These are phyloP conservation scores for Phoebastria nigripes DNA, from an alignment of 2,797 vertebrate species.

Conservation along the genomic window DNA sequence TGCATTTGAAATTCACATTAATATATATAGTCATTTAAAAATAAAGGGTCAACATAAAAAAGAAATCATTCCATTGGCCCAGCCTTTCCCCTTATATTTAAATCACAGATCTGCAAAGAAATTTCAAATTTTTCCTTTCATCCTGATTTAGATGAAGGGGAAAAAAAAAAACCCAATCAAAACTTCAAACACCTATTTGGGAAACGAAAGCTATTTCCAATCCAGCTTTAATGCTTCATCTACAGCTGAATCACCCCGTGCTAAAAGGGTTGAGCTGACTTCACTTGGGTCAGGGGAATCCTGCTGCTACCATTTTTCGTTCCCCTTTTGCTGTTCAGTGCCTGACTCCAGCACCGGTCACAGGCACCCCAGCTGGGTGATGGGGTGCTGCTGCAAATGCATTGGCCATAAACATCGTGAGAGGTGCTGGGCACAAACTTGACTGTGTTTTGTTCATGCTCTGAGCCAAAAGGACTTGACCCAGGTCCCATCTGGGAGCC, in stretches of 20 bases:
- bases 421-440: background rate
- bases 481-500: background rate
- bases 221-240: background rate
- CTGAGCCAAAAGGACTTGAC: background rate
- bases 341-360: background rate
- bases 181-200: background rate
- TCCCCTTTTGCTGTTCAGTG: background rate
- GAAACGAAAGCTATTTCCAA: constrained; percentile 16
- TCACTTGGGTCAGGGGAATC: background rate
- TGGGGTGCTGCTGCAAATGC: background rate
- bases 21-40: background rate
- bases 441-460: fast-evolving
- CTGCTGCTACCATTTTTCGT: background rate
- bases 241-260: background rate
- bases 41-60: background rate
- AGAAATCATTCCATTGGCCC: background rate
- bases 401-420: fast-evolving
- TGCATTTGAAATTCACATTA: background rate
- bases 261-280: background rate
- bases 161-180: background rate
- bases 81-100: background rate
- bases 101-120: background rate
- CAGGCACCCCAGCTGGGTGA: background rate
- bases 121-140: background rate
- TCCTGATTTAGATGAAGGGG: background rate